Base-by-base conservation (phyloP, 2,888 invertebrate genomes). In the Danaus chrysippus region DNA sequence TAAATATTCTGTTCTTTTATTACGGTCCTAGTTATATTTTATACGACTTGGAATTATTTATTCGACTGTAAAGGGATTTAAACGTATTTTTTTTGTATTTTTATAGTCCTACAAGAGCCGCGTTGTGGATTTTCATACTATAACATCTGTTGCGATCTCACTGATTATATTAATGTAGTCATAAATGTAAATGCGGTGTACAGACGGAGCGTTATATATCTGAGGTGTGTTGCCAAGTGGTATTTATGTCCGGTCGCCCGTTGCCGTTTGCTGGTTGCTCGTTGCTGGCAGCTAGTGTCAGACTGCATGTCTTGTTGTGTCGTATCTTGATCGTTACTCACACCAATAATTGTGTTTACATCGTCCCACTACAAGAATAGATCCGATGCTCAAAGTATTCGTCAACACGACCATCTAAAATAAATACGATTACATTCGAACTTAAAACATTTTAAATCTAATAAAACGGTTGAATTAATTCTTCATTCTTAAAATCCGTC, bases 161-260 rank as follows among this genome's bases (percentile, higher is more conserved):
- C 10, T 49, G 17, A 49, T 49, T 10, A 49, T 17, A 49, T 49
- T 17, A 49, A 49, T 17, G 17, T 49, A 10, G 9, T 17, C 5
- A 8, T 49, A 49, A 10, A 10, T 43, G n/a, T 56, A 15, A 42
- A 23, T 41, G 59, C 53, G 58, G 52, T 56, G 59, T 58, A 59
- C 56, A 41, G 52, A 49, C 43, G 17, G 34, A 46, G 12, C 15
- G 52, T 58, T 56, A 43, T 56, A 52, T 55, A 59, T 61, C 42
- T n/a, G 61, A 62, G 52, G 56, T 54, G 59, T 15, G 57, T 52
- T 68, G 68, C 65, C 67, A 68, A 68, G 60, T 67, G 62, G 52
- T 63, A 64, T 63, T 66, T 59, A 52, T 57, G 63, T 53, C 52
- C 55, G 56, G 49, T 46, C 13, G 15, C 46, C 11, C 13, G 46